A percentile compares a stretch with the other conserved stretches of the same genome.
Conservation (phyloP, 2,888 invertebrate genomes). For the Netelia melanura region DNA sequence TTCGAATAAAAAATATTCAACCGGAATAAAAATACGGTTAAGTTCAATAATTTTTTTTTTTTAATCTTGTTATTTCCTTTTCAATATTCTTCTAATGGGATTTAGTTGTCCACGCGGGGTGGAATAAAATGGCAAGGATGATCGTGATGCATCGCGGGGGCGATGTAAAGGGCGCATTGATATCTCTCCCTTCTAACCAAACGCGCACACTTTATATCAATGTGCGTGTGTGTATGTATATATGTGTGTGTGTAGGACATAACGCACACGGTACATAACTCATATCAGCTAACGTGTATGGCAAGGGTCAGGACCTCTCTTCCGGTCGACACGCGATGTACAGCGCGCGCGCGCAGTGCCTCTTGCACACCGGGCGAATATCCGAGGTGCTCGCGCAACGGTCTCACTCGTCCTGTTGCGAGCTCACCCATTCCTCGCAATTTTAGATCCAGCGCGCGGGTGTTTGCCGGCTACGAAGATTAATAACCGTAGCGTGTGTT, state of each 20-base stretch:
- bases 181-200: slow-evolving; percentile 1
- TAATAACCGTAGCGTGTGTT: slow-evolving; percentile 67
- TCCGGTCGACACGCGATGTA: slow-evolving; percentile 70
- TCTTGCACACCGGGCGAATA: slow-evolving; percentile 18
- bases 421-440: slow-evolving; percentile 23
- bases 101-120: slow-evolving; percentile 53
- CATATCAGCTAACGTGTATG: slow-evolving; percentile 59
- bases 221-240: not conserved
- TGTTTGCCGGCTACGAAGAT: slow-evolving; percentile 68
- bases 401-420: slow-evolving; percentile 43
- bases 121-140: slow-evolving; percentile 9
- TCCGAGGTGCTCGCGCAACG: slow-evolving; percentile 15
- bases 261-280: slow-evolving; percentile 55
- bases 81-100: slow-evolving; percentile 21
- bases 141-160: slow-evolving; percentile 31
- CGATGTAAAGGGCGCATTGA: slow-evolving; percentile 20
- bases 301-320: slow-evolving; percentile 65
- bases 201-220: not conserved
- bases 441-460: slow-evolving; percentile 59
- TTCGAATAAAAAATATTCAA: too few relatives aligned
- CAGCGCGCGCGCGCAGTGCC: slow-evolving; percentile 4
- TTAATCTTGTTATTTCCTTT: too few relatives aligned
- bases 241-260: not conserved
- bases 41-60: too few relatives aligned
- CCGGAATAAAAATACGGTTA: too few relatives aligned